Evolutionary conservation across 1,140 invertebrate species (phyloP).

Genomic region (Pteromalus puparum): DNA sequence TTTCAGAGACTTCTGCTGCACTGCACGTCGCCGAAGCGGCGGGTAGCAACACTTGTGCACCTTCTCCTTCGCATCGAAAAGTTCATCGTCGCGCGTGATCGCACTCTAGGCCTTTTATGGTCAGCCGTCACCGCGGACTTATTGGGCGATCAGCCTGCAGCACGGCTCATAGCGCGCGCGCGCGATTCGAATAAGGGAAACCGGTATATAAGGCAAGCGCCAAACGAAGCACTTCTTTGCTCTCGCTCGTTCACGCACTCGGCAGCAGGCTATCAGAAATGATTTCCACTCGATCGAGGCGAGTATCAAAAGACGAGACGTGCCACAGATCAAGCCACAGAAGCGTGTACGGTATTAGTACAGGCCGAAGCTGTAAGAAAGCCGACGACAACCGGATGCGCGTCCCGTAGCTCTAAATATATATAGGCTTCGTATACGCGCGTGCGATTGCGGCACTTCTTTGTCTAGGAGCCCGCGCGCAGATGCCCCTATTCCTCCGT

Average conservation of each 20-base stretch:
- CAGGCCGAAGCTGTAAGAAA: neutral
- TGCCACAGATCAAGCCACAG: neutral
- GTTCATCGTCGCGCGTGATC: constrained; percentile 17
- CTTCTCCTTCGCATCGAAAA: neutral
- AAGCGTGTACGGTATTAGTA: neutral
- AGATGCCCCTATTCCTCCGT: constrained; percentile 24
- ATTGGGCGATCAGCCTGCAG: constrained; percentile 48
- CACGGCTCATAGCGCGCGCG: neutral
- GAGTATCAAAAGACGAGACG: neutral
- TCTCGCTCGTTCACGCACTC: neutral
- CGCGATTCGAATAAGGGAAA: constrained; percentile 56
- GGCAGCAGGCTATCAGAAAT: neutral
- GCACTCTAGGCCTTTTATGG: neutral
- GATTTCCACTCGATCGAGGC: neutral
- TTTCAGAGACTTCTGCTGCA: neutral
- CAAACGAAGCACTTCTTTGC: neutral
- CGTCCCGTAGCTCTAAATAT: constrained; percentile 1
- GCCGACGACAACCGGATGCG: constrained; percentile 17
- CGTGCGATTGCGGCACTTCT: constrained; percentile 38
- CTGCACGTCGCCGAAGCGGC: neutral
- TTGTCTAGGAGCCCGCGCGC: constrained; percentile 41
- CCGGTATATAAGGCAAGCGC: constrained; percentile 46
- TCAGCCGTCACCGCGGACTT: constrained; percentile 46
- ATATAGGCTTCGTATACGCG: neutral
- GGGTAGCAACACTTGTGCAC: too few species aligned